Conservation (phyloP, 2,797 vertebrate genomes). For the Hephaestus fuliginosus region DNA sequence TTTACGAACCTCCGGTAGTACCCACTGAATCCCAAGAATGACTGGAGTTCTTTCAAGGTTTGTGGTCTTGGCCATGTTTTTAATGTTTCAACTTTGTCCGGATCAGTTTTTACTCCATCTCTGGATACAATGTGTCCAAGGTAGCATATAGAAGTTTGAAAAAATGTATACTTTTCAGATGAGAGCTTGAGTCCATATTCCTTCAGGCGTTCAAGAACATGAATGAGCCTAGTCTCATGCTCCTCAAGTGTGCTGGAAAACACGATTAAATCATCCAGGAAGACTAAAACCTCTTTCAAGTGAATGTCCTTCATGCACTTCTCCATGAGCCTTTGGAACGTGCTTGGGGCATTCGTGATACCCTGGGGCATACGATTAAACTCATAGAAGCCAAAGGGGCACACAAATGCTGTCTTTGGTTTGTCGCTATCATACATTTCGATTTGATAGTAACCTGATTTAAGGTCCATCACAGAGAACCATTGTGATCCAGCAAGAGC, state of each 20-base stretch:
- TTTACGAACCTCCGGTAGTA: background rate
- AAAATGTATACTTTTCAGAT: background rate
- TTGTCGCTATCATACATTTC: background rate
- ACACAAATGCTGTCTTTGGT: conserved; percentile 3
- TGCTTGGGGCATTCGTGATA: background rate
- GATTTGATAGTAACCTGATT: background rate
- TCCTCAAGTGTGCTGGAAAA: background rate
- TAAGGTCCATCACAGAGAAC: conserved; percentile 4
- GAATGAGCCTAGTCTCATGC: too few species aligned
- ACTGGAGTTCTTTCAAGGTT: background rate
- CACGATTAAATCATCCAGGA: background rate
- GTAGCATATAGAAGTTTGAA: background rate
- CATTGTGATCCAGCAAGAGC: background rate
- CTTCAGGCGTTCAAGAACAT: background rate
- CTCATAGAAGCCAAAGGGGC: background rate
- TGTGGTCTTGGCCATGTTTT: too few species aligned
- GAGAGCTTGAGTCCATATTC: background rate
- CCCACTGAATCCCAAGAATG: background rate
- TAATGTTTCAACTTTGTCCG: background rate
- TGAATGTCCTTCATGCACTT: background rate
- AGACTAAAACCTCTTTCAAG: background rate
- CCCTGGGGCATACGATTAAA: background rate
- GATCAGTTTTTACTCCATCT: background rate
- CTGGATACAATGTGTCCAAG: background rate
- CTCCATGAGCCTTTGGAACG: background rate